Evolutionary conservation across 2,888 invertebrate species (phyloP), one percentile per base, ranked within the genome.

Genomic region (Trissoscelio sp.): DNA sequence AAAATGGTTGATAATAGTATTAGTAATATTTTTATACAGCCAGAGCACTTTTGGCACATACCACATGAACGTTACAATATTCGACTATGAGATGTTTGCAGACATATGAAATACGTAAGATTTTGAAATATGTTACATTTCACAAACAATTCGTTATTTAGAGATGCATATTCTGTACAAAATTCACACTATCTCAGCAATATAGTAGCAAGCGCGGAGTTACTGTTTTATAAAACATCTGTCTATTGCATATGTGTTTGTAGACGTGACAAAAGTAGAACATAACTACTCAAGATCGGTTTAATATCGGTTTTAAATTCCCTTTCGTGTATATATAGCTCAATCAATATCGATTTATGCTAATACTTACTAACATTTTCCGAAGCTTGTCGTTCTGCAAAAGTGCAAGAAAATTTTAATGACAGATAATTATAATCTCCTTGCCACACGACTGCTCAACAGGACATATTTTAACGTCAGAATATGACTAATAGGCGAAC

Each of bases 301-400:
- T 53, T 22, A 62, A 62, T 62, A 53, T 62, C 53, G 51, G 39
- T 28, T 53, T 39, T 22, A 34, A 44, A 62, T 62, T 53, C 28
- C 44, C 12, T n/a, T 16, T 20, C 24, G 42, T 31, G 18, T 62
- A 53, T 55, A 73, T 73, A 73, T 58, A 70, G 55, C 62, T 44
- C 73, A 74, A 64, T 74, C 64, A 57, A 74, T 74, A 74, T 74
- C 55, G 57, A 74, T 53, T 74, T 74, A 74, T 74, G 73, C 39
- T 64, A 74, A 74, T 74, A 64, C 46, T 55, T 64, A 11, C 62
- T 39, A 53, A 73, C 53, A 62, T 58, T 55, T 62, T 73, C 73
- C 34, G 31, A 37, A 73, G 51, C 12, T 51, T 60, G 39, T 60
- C 58, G 46, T 46, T 44, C 60, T 24, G 48, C 44, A 37, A 70